Evolutionary conservation across 2,113 vertebrate genomes (phyloP), one percentile per base, ranked within the genome.

Genomic region (Upupa epops): DNA sequence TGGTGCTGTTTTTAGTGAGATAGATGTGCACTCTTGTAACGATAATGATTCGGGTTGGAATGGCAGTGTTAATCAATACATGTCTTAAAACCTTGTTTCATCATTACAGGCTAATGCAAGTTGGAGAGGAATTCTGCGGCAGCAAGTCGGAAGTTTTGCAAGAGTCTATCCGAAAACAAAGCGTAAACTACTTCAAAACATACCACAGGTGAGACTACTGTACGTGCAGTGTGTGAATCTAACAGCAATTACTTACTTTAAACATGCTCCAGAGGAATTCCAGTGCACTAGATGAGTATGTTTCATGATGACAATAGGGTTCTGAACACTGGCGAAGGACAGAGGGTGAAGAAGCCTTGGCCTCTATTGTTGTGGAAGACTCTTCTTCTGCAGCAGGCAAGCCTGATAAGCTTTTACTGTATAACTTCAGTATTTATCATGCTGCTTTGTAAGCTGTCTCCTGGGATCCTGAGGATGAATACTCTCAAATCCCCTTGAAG

Each of bases 101-200:
- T 94, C 64, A 7, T 71, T 83, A 26, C 79, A 99, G 99, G 96
- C 92, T 99, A 83, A 99, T 99, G 98, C 98, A 99, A 94, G 99
- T 99, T 94, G 99, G 99, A 48, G 99, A 99, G 96, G 99, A 99
- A 96, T 99, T 99, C 97, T 99, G 99, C 88, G 98, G 98, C 95
- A 99, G 99, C 92, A 99, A 98, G 92, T 99, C 99, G 18, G 99
- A 99, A 96, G 98, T 99, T 90, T 97, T 99, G 93, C 99, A 99
- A 96, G 99, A 99, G 90, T 99, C 99, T 45, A 99, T 99, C 96
- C 98, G 99, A 96, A 98, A 98, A 76, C 99, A 99, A 96, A 99
- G 99, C 26, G 97, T 99, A 68, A 99, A 99, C 97, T 99, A 99
- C 97, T 99, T 99, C 92, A 99, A 99, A 93, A 99, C 99, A 86